Evolutionary conservation across 2,888 invertebrate genomes (phyloP).

Genomic region (Andrena praecox): DNA sequence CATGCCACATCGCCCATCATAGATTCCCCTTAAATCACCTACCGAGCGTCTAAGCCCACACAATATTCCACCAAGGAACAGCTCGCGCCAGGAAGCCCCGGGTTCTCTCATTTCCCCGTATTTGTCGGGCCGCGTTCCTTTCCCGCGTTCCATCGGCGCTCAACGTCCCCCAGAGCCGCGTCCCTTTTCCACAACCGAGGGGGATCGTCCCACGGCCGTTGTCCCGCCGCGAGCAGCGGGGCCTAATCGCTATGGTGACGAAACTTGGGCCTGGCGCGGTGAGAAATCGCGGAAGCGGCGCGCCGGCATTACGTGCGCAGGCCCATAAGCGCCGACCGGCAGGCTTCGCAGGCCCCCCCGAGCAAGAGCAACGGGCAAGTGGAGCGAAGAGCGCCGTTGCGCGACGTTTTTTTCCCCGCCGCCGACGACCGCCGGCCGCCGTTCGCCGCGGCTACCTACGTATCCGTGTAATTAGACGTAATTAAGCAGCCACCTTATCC

Average conservation of each 20-base stretch:
- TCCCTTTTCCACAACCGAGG: slow-evolving; percentile 8
- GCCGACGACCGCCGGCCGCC: slow-evolving; percentile 39
- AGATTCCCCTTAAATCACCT: no score
- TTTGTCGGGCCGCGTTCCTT: background rate
- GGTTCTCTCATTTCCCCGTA: no score
- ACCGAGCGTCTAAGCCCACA: no score
- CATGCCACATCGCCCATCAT: no score
- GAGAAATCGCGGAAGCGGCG: slow-evolving; percentile 53
- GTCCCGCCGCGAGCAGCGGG: background rate
- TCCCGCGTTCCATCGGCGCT: slow-evolving; percentile 1
- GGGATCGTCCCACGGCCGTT: slow-evolving; percentile 23
- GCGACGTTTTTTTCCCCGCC: slow-evolving; percentile 34
- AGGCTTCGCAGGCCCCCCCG: slow-evolving; percentile 27
- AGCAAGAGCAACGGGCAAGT: slow-evolving; percentile 57
- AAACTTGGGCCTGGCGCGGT: slow-evolving; percentile 32
- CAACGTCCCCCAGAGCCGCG: slow-evolving; percentile 17
- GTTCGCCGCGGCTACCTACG: slow-evolving; percentile 47
- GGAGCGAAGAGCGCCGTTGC: slow-evolving; percentile 65
- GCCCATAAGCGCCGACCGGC: slow-evolving; percentile 33
- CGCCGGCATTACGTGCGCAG: slow-evolving; percentile 33
- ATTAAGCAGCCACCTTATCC: slow-evolving; percentile 81
- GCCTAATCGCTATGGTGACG: slow-evolving; percentile 43
- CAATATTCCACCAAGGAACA: no score
- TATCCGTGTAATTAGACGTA: slow-evolving; percentile 79
- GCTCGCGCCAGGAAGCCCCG: no score